Conservation (phyloP, 1,140 invertebrate genomes). For the Eriosoma lanigerum region DNA sequence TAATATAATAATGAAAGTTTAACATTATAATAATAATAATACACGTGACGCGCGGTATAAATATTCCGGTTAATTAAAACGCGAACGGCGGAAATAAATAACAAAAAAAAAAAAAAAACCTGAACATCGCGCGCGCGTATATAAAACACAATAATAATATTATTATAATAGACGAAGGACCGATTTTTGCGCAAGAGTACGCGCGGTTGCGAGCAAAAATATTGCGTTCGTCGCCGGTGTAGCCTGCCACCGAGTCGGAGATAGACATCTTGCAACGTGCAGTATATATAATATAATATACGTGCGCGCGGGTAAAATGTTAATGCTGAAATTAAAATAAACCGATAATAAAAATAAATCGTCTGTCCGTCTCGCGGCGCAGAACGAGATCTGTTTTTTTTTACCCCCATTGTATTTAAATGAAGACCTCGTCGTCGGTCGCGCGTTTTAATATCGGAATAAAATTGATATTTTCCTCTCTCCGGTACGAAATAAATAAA, state of each 20-base stretch:
- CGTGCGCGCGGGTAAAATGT: slow-evolving; percentile 39
- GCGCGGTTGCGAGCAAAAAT: not conserved
- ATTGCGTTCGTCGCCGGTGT: not conserved
- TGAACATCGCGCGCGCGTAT: not conserved
- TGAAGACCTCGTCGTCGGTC: slow-evolving; percentile 31
- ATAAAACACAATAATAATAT: too few species aligned
- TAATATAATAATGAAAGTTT: too few species aligned
- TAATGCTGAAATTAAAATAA: slow-evolving; percentile 51
- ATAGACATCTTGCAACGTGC: slow-evolving; percentile 36
- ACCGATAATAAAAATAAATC: slow-evolving; percentile 51
- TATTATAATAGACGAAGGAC: not conserved
- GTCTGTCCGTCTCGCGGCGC: slow-evolving; percentile 42
- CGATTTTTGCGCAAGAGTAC: not conserved
- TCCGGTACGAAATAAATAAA: not conserved
- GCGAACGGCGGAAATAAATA: not conserved
- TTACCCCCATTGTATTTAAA: slow-evolving; percentile 50
- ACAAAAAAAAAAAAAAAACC: slow-evolving; percentile 32
- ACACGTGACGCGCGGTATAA: not conserved
- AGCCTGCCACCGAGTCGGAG: not conserved
- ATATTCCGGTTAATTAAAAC: slow-evolving; percentile 48
- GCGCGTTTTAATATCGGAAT: slow-evolving; percentile 34
- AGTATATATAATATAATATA: not conserved
- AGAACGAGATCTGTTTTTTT: slow-evolving; percentile 32
- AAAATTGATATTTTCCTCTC: slow-evolving; percentile 34
- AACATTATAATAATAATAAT: slow-evolving; percentile 10